Percentiles rank a stretch among this genome's conserved stretches.
Evolutionary conservation across 2,888 invertebrate genomes (phyloP).

Genomic region (Hirtodrosophila duncani): DNA sequence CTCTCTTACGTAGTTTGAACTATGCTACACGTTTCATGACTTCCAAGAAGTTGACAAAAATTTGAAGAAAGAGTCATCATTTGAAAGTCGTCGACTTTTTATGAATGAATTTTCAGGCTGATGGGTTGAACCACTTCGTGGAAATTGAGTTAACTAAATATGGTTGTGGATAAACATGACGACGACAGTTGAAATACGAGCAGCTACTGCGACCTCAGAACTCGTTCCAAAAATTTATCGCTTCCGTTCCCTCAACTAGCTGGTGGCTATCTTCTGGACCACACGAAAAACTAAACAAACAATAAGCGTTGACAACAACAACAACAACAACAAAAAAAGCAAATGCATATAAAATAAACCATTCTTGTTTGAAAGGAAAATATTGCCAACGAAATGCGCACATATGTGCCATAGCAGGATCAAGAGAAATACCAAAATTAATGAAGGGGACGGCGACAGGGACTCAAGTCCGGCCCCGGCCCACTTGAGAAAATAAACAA

Average conservation of each 20-base stretch:
- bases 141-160: constrained; percentile 49
- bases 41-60: constrained; percentile 44
- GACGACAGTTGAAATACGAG: constrained; percentile 17
- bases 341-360: constrained; percentile 53
- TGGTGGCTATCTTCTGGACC: too few relatives aligned
- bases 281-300: constrained; percentile 14
- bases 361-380: constrained; percentile 45
- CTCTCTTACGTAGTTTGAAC: too few relatives aligned
- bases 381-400: constrained; percentile 42
- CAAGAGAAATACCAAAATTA: constrained; percentile 51
- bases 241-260: constrained; percentile 57
- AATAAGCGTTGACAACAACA: constrained; percentile 21
- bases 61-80: constrained; percentile 50
- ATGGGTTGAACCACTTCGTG: constrained; percentile 41
- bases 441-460: constrained; percentile 13
- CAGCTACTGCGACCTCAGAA: constrained; percentile 42
- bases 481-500: constrained; percentile 65
- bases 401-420: constrained; percentile 38
- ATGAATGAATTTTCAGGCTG: constrained; percentile 47
- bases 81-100: constrained; percentile 34
- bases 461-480: constrained; percentile 5
- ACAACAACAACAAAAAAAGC: constrained; percentile 27
- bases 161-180: too few relatives aligned
- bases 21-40: constrained; percentile 51
- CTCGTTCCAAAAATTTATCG: constrained; percentile 61